These are phyloP conservation scores for Euthynnus affinis DNA, from an alignment of 2,797 vertebrate species.

Conservation along the genomic window DNA sequence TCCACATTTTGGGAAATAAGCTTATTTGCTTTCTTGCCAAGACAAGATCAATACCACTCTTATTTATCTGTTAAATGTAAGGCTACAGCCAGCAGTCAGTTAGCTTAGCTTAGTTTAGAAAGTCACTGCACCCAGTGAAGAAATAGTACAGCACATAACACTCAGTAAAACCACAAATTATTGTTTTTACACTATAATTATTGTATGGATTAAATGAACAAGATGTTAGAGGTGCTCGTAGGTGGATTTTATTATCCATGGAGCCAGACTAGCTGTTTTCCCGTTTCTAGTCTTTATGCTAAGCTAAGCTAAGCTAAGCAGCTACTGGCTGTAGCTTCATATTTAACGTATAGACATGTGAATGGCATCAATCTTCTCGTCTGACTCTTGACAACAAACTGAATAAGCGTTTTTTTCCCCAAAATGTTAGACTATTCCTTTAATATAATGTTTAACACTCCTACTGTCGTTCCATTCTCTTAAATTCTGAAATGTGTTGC, in stretches of 20 bases:
- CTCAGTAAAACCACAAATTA: neutral
- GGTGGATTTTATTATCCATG: neutral
- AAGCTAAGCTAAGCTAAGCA: conserved; percentile 8
- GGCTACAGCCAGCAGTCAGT: neutral
- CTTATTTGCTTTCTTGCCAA: neutral
- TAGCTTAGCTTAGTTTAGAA: neutral
- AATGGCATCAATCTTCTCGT: conserved; percentile 17
- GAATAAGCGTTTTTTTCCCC: conserved; percentile 3
- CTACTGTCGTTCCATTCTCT: conserved; percentile 28
- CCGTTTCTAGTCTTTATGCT: neutral
- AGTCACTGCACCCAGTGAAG: neutral
- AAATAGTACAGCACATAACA: neutral
- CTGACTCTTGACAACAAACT: conserved; percentile 11
- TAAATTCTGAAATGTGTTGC: conserved; percentile 26
- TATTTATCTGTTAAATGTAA: too few species aligned
- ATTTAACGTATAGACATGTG: conserved; percentile 8
- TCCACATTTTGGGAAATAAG: conserved; percentile 12
- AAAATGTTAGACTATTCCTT: conserved; percentile 30
- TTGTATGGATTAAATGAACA: neutral
- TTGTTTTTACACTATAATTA: neutral
- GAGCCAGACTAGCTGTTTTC: neutral
- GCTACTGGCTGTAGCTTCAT: conserved; percentile 12
- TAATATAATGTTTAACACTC: conserved; percentile 3
- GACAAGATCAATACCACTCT: neutral
- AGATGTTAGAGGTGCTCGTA: neutral